These are phyloP conservation scores for Diplazon laetatorius DNA, from an alignment of 2,888 invertebrate genomes.

Conservation along the genomic window DNA sequence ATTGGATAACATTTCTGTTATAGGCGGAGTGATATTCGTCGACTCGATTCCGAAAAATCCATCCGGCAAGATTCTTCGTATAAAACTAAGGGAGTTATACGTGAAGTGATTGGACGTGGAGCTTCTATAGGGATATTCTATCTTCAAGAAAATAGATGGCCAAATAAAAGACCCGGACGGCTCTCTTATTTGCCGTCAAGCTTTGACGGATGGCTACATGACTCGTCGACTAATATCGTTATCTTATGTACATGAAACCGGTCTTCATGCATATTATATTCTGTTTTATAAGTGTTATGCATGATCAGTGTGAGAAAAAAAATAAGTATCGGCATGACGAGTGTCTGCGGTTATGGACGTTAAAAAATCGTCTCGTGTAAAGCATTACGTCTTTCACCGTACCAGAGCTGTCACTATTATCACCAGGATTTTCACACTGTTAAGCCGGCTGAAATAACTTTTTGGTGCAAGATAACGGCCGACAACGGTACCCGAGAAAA, in stretches of 20 bases:
- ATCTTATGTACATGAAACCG: conserved; percentile 44
- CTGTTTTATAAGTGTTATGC: conserved; percentile 1
- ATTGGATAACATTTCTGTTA: conserved; percentile 42
- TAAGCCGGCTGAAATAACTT: conserved; percentile 28
- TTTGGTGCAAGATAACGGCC: conserved; percentile 13
- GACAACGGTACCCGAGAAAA: background rate
- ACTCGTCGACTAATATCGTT: conserved; percentile 25
- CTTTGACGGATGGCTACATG: conserved; percentile 29
- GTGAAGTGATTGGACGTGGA: conserved; percentile 32
- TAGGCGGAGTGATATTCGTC: conserved; percentile 74
- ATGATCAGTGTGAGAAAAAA: background rate
- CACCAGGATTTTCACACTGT: conserved; percentile 36
- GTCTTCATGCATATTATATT: background rate
- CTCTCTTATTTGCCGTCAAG: background rate
- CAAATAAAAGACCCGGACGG: background rate
- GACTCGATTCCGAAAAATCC: conserved; percentile 64
- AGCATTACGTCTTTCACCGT: background rate
- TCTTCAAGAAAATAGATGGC: background rate
- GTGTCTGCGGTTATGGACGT: background rate
- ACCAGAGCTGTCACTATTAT: conserved; percentile 30
- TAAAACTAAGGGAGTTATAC: conserved; percentile 66
- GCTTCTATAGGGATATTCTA: background rate
- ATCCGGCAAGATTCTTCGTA: conserved; percentile 64
- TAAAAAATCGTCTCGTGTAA: conserved; percentile 18
- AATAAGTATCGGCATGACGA: background rate